Base-by-base conservation (phyloP, 2,888 invertebrate genomes). In the Eupithecia dodoneata region DNA sequence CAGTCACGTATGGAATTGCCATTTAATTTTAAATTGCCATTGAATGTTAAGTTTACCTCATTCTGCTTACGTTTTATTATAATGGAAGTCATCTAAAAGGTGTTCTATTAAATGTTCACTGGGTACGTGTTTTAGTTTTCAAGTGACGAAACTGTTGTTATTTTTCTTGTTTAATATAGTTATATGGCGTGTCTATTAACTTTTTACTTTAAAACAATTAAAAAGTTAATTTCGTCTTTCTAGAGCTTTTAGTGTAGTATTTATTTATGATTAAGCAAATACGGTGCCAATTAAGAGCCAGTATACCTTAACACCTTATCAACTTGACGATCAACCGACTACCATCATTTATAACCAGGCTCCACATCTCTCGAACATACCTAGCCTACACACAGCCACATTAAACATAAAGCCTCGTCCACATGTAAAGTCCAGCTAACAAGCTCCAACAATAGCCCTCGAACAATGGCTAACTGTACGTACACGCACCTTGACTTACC, bases 381-480 rank as follows among this genome's bases (percentile, higher is more conserved):
- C 55, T 13, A 9, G 3, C 47, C 47, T 18, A 13, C 65, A 15
- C 41, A 42, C 15, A 13, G 2, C 2, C 66, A 42, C 41, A 41
- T 66, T 30, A 30, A 41, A 42, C 15, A 41, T 66, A 66, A 66
- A 42, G 42, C 66, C 41, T 15, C 70, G 12, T 45, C n/a, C 45
- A 44, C 13, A 72, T 63, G 49, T 69, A 49, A 72, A 71, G 76
- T 76, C 76, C 76, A 67, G 42, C 71, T 74, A 74, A 74, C 74
- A 69, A 74, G 69, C 52, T 49, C 70, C 55, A 80, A 80, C 78
- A 79, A 80, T 76, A 79, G 79, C 71, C 71, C 76, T 85, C 83
- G 83, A 85, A 89, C 89, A 89, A 89, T 89, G 80, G 84, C 80
- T 88, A 88, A 88, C 89, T 86, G 88, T 87, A 88, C 84, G 88